These are phyloP conservation scores for Dendrocopos noguchii DNA, from an alignment of 2,113 vertebrate genomes.

Conservation along the genomic window DNA sequence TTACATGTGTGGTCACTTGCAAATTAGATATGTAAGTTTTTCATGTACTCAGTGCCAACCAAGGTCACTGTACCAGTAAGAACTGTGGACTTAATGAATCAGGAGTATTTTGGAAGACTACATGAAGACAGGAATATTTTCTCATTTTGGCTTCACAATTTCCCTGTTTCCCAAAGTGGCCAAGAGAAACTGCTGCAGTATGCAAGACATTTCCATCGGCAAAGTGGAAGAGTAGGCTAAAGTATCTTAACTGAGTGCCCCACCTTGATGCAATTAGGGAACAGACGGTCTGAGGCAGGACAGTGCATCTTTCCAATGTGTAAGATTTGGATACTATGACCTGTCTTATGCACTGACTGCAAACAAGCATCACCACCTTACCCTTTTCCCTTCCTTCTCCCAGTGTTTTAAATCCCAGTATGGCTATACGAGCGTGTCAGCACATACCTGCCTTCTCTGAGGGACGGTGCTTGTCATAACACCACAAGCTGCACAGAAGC, in stretches of 20 bases:
- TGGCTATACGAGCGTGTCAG: fast-evolving
- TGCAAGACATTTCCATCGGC: background rate
- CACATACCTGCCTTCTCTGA: background rate
- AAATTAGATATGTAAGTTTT: background rate
- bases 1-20: background rate
- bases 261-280: background rate
- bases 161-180: background rate
- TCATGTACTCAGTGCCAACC: background rate
- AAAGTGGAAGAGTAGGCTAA: background rate
- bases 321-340: fast-evolving
- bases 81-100: background rate
- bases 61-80: fast-evolving
- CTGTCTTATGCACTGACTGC: background rate
- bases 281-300: background rate
- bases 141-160: background rate
- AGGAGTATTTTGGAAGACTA: background rate
- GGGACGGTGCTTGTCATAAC: background rate
- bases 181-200: background rate
- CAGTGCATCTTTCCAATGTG: background rate
- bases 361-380: background rate
- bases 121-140: background rate
- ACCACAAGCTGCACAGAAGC: background rate
- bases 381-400: background rate
- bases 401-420: background rate
- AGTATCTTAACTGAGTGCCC: background rate